Evolutionary conservation across 2,113 vertebrate species (phyloP).

Genomic region (Pseudorasbora parva): DNA sequence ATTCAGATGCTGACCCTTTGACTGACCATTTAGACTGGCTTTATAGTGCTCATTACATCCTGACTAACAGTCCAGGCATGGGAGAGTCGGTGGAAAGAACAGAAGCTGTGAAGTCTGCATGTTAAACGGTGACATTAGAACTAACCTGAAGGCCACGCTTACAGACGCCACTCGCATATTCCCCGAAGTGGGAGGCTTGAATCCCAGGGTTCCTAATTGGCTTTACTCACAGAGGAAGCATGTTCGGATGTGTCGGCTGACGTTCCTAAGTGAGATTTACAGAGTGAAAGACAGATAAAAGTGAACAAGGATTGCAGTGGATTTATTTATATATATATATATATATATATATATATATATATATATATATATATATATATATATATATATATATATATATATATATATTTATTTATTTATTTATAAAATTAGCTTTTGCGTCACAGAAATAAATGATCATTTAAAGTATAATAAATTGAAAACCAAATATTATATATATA

Average conservation of each 20-base stretch:
- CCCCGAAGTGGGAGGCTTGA: constrained; percentile 39
- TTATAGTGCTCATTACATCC: constrained; percentile 58
- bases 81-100: constrained; percentile 44
- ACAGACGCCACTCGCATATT: constrained; percentile 38
- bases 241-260: constrained; percentile 49
- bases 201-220: constrained; percentile 40
- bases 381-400: too few relatives aligned
- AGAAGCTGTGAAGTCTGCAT: background rate
- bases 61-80: constrained; percentile 67
- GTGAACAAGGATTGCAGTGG: constrained; percentile 14
- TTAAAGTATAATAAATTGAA: too few relatives aligned
- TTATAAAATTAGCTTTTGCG: too few relatives aligned
- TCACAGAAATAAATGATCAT: too few relatives aligned
- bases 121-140: constrained; percentile 40
- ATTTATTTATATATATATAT: constrained; percentile 5
- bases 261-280: constrained; percentile 49
- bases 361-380: too few relatives aligned
- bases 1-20: constrained; percentile 64
- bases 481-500: too few relatives aligned
- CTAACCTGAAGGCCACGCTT: constrained; percentile 48
- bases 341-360: too few relatives aligned
- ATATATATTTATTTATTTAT: too few relatives aligned
- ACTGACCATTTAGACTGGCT: constrained; percentile 60
- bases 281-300: constrained; percentile 27
- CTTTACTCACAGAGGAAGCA: constrained; percentile 43